Conservation (phyloP, 2,888 invertebrate species). For the Arrhopalites spinosus region DNA sequence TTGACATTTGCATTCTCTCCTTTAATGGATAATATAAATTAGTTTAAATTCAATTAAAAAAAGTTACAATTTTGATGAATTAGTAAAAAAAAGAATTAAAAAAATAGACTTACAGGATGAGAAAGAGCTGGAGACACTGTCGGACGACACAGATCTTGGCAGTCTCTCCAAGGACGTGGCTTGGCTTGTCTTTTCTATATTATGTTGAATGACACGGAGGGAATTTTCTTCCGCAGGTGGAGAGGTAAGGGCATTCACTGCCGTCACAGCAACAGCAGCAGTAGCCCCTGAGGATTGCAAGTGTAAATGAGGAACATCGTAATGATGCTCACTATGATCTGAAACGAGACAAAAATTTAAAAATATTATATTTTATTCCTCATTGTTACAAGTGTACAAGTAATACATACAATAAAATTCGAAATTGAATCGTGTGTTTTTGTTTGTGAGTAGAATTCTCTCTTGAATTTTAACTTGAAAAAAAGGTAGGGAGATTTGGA, state of each 20-base stretch:
- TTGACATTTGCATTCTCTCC: neutral
- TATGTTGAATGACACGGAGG: conserved; percentile 32
- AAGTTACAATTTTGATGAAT: no score
- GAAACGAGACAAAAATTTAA: conserved; percentile 1
- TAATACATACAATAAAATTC: no score
- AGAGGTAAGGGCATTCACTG: conserved; percentile 24
- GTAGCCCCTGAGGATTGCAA: conserved; percentile 66
- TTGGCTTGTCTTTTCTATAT: conserved; percentile 33
- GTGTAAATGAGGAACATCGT: conserved; percentile 78
- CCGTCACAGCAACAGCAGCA: conserved; percentile 58
- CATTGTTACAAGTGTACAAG: neutral
- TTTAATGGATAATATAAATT: neutral
- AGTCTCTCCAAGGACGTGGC: conserved; percentile 49
- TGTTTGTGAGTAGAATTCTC: no score
- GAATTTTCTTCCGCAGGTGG: conserved; percentile 17
- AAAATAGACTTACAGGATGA: conserved; percentile 58
- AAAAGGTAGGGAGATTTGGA: no score
- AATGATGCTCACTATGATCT: conserved; percentile 78
- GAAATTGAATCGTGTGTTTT: no score
- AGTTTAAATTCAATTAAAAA: neutral
- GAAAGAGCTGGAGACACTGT: conserved; percentile 59
- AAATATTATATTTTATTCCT: neutral
- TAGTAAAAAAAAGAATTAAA: neutral
- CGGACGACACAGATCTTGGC: conserved; percentile 59
- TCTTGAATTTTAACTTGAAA: no score